Conservation (phyloP, 2,113 vertebrate species). For the Notarius lentiginosus region DNA sequence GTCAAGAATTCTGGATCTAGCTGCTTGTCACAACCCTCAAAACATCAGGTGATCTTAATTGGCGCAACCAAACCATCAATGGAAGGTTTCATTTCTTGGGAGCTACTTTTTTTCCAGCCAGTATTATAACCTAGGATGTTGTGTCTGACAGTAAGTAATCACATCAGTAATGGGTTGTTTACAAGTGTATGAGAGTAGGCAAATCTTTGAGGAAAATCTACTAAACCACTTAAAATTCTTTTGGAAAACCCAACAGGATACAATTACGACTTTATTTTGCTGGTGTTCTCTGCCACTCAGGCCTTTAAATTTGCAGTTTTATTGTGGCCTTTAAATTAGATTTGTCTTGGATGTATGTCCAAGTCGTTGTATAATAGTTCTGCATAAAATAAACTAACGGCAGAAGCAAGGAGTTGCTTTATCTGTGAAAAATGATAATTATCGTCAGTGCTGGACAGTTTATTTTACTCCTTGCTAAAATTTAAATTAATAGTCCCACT, state of each 20-base stretch:
- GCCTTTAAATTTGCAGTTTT: background rate
- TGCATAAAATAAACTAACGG: slow-evolving; percentile 21
- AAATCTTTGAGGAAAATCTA: slow-evolving; percentile 9
- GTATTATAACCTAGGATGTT: background rate
- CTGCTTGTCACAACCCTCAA: background rate
- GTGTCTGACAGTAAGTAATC: background rate
- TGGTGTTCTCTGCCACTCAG: background rate
- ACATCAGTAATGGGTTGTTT: slow-evolving; percentile 32
- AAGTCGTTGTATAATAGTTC: background rate
- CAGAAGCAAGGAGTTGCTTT: background rate
- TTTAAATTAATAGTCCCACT: slow-evolving; percentile 31
- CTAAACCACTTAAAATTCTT: slow-evolving; percentile 26
- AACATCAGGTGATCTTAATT: slow-evolving; percentile 11
- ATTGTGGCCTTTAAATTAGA: background rate
- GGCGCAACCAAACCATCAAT: background rate
- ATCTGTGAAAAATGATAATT: background rate
- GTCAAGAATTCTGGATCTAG: background rate
- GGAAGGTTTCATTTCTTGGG: slow-evolving; percentile 11
- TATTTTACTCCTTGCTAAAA: slow-evolving; percentile 21
- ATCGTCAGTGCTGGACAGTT: slow-evolving; percentile 11
- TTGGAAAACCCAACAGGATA: slow-evolving; percentile 6
- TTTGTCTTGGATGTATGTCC: background rate
- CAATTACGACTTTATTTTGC: slow-evolving; percentile 5
- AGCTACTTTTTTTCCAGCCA: background rate
- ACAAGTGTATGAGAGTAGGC: slow-evolving; percentile 11